Percentiles rank a stretch among this genome's conserved stretches.
Conservation (phyloP, 2,888 invertebrate species). For the Plebejus anna region DNA sequence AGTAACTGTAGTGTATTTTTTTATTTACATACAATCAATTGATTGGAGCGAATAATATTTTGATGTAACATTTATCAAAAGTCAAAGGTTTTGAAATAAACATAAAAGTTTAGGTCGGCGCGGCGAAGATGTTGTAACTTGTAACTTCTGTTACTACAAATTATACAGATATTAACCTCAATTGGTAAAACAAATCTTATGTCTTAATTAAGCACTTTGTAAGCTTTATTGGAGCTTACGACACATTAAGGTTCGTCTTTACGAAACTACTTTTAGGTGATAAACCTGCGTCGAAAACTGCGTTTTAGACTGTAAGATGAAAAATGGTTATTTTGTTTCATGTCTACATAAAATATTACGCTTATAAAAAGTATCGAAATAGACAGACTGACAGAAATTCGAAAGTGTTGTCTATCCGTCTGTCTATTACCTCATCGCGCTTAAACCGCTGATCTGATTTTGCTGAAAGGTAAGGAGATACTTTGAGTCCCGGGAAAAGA, state of each 20-base stretch:
- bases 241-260: background rate
- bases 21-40: no score
- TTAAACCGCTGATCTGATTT: no score
- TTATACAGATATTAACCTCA: slow-evolving; percentile 2
- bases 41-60: no score
- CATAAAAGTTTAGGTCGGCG: background rate
- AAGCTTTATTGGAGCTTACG: background rate
- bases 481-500: no score
- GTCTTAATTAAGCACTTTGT: slow-evolving; percentile 1
- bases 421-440: no score
- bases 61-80: background rate
- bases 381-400: no score
- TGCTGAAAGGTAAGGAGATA: no score
- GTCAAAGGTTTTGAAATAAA: background rate
- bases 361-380: no score
- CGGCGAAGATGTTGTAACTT: background rate
- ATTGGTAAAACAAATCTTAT: background rate
- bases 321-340: no score
- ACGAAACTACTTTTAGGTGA: background rate
- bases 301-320: background rate
- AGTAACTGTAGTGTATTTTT: no score
- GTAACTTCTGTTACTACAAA: background rate
- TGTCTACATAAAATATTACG: no score
- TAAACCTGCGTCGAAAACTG: background rate
- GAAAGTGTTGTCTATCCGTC: no score